Percentiles rank a stretch among this genome's conserved stretches.
phyloP scores from a whole-genome alignment of 2,113 vertebrate species.

The Merops nubicus region DNA sequence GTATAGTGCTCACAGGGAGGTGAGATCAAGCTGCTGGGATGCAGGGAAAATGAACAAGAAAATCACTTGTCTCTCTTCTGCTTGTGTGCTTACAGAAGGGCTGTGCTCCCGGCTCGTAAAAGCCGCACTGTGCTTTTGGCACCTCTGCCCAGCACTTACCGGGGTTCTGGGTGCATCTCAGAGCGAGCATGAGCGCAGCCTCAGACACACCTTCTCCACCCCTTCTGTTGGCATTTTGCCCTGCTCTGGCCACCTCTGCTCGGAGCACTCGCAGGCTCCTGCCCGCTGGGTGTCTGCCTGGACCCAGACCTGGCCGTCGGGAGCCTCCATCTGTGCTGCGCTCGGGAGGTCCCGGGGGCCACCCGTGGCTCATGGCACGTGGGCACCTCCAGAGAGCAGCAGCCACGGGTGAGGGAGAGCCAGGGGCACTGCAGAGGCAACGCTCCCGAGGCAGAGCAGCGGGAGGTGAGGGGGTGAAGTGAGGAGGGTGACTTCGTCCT shows the following conservation, averaged over 20 bases:
- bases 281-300: fast-evolving
- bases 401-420: not conserved
- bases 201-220: not conserved
- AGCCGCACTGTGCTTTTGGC: not conserved
- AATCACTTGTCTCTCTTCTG: not conserved
- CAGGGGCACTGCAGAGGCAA: not conserved
- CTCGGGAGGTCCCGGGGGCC: not conserved
- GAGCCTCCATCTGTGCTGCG: fast-evolving
- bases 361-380: fast-evolving
- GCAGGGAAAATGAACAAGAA: not conserved
- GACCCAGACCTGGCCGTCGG: fast-evolving
- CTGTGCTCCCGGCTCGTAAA: not conserved
- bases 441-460: too few relatives aligned
- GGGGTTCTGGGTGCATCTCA: not conserved
- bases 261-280: not conserved
- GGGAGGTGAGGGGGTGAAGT: not conserved
- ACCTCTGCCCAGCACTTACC: not conserved
- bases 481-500: not conserved
- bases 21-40: not conserved
- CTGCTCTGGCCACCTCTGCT: not conserved
- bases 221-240: too few relatives aligned
- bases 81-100: not conserved
- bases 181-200: not conserved
- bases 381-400: not conserved
- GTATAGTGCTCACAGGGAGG: not conserved